Base-by-base conservation (phyloP, 2,888 invertebrate genomes). In the Drosophila setosimentum region DNA sequence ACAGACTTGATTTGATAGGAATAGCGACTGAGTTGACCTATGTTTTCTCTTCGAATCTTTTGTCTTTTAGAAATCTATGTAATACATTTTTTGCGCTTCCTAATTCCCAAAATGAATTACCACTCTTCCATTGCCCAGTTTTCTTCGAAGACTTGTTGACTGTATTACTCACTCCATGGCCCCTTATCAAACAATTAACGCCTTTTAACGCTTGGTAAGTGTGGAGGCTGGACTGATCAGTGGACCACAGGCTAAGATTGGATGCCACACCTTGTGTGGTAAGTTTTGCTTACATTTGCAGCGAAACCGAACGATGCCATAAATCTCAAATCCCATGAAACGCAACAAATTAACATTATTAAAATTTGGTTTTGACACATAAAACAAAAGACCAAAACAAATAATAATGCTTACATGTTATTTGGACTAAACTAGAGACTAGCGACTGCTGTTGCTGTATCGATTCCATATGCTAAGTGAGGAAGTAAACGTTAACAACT, bases 241-340 rank as follows among this genome's bases (percentile, higher is more conserved):
- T 80, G 62, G 80, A 80, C 80, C 78, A 76, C 77, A 78, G 80
- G 57, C 62, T 48, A 45, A 40, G 72, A 58, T 62, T 42, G n/a
- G 42, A 57, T 61, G 29, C 63, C 82, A 76, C 85, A 82, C 84
- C 87, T 73, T 65, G 58, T 58, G 59, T 40, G 33, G 51, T 57
- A 61, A 58, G 60, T 68, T 53, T 42, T 70, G 68, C 57, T 64
- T 73, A 82, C 87, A 82, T 82, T 87, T 85, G 80, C 78, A 58
- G 70, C 85, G 69, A 67, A 80, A 61, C 73, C 61, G 67, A 45
- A 35, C 55, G 29, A 67, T 8, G 72, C 69, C 83, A 72, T 87
- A 90, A 90, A 84, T 88, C 72, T 73, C 82, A 76, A 70, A 76
- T 87, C 87, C 89, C 87, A 87, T 87, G 87, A 90, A 89, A 87